Conservation (phyloP, 2,888 invertebrate genomes). For the Eupithecia centaureata region DNA sequence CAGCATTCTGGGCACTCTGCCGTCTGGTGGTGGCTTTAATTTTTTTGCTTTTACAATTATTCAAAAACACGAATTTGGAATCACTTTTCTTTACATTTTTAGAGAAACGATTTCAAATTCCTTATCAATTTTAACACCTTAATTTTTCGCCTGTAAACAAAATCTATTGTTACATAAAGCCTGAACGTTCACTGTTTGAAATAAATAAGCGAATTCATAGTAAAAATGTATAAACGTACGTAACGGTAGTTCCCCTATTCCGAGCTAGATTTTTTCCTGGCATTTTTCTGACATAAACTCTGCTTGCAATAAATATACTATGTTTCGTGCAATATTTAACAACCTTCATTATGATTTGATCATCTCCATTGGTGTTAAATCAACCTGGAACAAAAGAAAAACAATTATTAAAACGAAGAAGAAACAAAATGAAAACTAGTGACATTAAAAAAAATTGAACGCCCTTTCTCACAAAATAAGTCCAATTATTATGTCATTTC, state of each 20-base stretch:
- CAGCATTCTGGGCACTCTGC: too few species aligned
- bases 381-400: constrained; percentile 39
- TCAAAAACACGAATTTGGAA: neutral
- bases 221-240: neutral
- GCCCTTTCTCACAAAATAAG: too few species aligned
- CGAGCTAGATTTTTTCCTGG: constrained; percentile 29
- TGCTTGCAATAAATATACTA: constrained; percentile 49
- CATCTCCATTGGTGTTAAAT: constrained; percentile 44
- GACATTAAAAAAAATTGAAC: neutral
- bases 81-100: neutral
- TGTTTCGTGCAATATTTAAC: constrained; percentile 46
- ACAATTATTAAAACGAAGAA: neutral
- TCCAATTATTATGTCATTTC: too few species aligned
- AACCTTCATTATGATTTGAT: constrained; percentile 48
- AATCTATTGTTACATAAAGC: too few species aligned
- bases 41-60: neutral
- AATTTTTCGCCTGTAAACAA: neutral
- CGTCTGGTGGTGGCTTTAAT: too few species aligned
- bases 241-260: neutral
- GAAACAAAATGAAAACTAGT: neutral
- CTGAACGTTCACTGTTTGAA: neutral
- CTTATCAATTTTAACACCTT: neutral
- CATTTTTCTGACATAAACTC: constrained; percentile 32
- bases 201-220: neutral
- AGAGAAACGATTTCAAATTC: too few species aligned